These are phyloP conservation scores for Monomorium pharaonis DNA, from an alignment of 1,140 invertebrate species.

Conservation along the genomic window DNA sequence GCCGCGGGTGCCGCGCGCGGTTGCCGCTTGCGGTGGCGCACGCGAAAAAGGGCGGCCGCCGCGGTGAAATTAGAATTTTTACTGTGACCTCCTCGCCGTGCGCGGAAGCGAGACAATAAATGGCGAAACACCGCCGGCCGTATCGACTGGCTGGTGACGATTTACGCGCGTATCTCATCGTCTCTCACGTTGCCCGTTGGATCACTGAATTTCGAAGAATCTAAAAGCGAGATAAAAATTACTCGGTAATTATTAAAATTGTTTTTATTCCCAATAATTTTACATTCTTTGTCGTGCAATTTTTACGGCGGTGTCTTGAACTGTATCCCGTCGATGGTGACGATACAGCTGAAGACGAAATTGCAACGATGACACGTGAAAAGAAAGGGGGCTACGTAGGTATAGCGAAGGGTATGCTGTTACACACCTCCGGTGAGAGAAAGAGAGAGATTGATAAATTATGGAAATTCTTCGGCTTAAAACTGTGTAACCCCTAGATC, in stretches of 20 bases:
- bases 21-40: constrained; percentile 24
- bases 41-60: constrained; percentile 71
- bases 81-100: constrained; percentile 59
- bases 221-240: neutral
- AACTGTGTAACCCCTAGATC: constrained; percentile 52
- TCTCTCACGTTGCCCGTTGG: neutral
- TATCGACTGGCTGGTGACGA: neutral
- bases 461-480: constrained; percentile 53
- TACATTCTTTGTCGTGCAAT: neutral
- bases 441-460: constrained; percentile 54
- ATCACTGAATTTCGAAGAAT: neutral
- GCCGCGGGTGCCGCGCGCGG: constrained; percentile 50
- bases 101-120: constrained; percentile 62
- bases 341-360: neutral
- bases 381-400: neutral
- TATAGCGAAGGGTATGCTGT: neutral
- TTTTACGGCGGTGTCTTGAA: neutral
- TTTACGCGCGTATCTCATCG: neutral
- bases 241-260: neutral
- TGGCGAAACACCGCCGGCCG: constrained; percentile 35
- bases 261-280: neutral
- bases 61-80: constrained; percentile 75
- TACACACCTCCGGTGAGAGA: constrained; percentile 32
- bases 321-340: neutral
- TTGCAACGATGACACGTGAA: neutral